A percentile compares a stretch with the other conserved stretches of the same genome.
phyloP scores from a whole-genome alignment of 2,797 vertebrate species.

The Liasis olivaceus region DNA sequence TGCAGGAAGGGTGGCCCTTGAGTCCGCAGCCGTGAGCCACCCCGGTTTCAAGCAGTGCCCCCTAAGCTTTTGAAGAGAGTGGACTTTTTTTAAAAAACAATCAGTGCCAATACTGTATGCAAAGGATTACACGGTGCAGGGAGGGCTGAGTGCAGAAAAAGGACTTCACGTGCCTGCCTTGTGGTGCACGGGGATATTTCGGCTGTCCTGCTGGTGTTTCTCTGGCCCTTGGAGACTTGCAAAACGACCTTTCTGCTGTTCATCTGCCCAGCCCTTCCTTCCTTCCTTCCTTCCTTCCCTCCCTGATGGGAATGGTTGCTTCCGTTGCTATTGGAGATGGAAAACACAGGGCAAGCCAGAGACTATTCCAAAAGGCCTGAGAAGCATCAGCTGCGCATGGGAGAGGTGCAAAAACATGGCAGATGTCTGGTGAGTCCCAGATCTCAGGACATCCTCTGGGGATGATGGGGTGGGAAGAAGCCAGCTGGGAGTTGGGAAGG shows the following conservation, averaged over 20 bases:
- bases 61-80: background rate
- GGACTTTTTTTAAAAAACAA: background rate
- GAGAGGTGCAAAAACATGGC: no score
- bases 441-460: background rate
- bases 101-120: no score
- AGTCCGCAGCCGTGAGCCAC: no score
- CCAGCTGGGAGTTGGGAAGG: background rate
- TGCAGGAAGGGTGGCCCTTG: no score
- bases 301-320: background rate
- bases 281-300: background rate
- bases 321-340: constrained; percentile 12
- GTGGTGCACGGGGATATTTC: background rate
- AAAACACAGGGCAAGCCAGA: background rate
- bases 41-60: background rate
- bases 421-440: background rate
- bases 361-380: background rate
- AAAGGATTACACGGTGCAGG: background rate
- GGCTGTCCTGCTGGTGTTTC: no score
- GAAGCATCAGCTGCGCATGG: background rate
- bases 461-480: background rate
- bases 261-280: no score
- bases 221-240: background rate
- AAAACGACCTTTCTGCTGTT: background rate
- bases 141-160: background rate
- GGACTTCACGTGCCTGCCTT: background rate